Evolutionary conservation across 2,888 invertebrate species (phyloP).

Genomic region (Autographa gamma): DNA sequence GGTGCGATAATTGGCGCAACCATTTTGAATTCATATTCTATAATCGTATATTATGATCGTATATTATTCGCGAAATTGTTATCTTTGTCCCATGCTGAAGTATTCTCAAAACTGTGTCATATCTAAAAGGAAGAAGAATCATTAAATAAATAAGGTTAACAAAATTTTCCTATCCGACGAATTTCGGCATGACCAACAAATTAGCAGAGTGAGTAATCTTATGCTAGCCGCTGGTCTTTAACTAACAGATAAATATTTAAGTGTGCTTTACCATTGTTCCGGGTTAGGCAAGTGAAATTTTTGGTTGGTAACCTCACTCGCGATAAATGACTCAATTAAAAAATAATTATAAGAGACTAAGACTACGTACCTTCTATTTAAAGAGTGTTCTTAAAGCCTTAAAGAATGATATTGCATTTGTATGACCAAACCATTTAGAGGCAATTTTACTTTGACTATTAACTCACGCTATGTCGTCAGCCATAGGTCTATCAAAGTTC

Average conservation of each 20-base stretch:
- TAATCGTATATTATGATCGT: too few species aligned
- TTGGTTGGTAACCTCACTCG: not conserved
- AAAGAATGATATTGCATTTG: too few species aligned
- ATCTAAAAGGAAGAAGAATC: not conserved
- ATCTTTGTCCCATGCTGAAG: too few species aligned
- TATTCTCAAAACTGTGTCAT: too few species aligned
- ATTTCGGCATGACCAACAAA: not conserved
- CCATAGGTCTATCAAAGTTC: too few species aligned
- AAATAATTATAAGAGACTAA: not conserved
- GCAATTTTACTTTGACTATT: too few species aligned
- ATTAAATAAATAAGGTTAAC: not conserved
- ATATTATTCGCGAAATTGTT: too few species aligned
- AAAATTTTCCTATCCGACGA: not conserved
- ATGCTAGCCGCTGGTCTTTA: conserved; percentile 1
- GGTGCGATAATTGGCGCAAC: too few species aligned
- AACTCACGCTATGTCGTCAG: too few species aligned
- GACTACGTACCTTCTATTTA: not conserved
- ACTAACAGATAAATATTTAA: conserved; percentile 1
- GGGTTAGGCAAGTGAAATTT: not conserved
- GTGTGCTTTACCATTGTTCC: not conserved
- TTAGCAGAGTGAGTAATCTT: conserved; percentile 4
- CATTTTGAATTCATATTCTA: too few species aligned
- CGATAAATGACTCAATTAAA: not conserved
- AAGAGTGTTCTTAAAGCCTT: not conserved
- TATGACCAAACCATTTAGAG: too few species aligned